Percentiles rank a stretch among this genome's conserved stretches.
These are phyloP conservation scores for Coilia nasus DNA, from an alignment of 2,797 vertebrate genomes.

Conservation along the genomic window DNA sequence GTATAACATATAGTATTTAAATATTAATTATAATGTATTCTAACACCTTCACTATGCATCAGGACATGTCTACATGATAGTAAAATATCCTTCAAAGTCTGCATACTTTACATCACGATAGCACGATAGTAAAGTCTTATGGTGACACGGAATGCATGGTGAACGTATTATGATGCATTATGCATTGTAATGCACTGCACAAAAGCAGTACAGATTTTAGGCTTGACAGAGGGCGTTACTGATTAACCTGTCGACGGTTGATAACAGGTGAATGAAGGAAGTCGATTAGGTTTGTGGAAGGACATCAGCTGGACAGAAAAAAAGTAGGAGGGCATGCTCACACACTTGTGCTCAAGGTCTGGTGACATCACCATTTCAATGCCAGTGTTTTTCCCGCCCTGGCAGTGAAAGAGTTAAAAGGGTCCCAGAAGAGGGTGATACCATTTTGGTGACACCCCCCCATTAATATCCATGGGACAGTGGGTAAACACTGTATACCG, in stretches of 20 bases:
- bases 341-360: conserved; percentile 76
- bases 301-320: conserved; percentile 57
- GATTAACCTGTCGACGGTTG: conserved; percentile 38
- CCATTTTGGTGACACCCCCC: neutral
- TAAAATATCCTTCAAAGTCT: neutral
- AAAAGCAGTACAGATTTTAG: conserved; percentile 28
- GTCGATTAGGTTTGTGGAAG: conserved; percentile 45
- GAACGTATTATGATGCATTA: conserved; percentile 30
- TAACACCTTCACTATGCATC: conserved; percentile 29
- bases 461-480: neutral
- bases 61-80: neutral
- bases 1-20: neutral
- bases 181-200: neutral
- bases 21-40: neutral
- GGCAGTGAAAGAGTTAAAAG: conserved; percentile 74
- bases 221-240: conserved; percentile 39
- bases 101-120: neutral
- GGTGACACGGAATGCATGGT: neutral
- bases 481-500: conserved; percentile 32
- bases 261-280: conserved; percentile 43
- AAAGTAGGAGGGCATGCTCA: conserved; percentile 71
- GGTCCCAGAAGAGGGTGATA: conserved; percentile 57
- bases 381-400: conserved; percentile 50
- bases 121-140: neutral
- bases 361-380: conserved; percentile 74